Evolutionary conservation across 2,888 invertebrate species (phyloP), one percentile per base, ranked within the genome.

Genomic region (Deroplatys truncata): DNA sequence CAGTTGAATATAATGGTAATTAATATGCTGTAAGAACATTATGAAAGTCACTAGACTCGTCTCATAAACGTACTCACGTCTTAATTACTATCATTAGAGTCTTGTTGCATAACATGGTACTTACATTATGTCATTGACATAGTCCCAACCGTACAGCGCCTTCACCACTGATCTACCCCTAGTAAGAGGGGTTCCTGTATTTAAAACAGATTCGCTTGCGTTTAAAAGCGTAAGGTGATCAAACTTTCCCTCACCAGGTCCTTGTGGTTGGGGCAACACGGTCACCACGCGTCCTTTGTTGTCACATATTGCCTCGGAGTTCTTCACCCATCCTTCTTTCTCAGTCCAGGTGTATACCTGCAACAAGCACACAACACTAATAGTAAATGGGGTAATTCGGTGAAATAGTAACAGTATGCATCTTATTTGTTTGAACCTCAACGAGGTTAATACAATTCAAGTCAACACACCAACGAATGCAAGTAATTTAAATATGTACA

Each of bases 251-350:
- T 91, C 92, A 9, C 86, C 88, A 0, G 91, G 92, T 5, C 91
- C 92, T 15, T 93, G 92, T 20, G 92, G 91, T 84, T 93, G 92
- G 7, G 92, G 92, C 83, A 92, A 88, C 0, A 95, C 90, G 92
- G 95, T 93, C 90, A 93, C 93, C 28, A 93, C 93, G 4, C 94
- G 95, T 28, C 93, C 92, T 90, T 94, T 93, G 86, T 94, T 94
- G 91, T 95, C 89, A 16, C 91, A 91, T 83, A 92, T 96, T 16
- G 94, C 92, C 0, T 96, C 91, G 8, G 94, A 93, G 15, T 93
- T 93, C 35, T 95, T 95, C 9, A 97, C 93, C 97, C 97, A 98
- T 1, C 97, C 97, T 0, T 95, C 93, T 0, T 94, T 93, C 92
- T 97, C 96, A 0, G 93, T 93, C n/a, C 96, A 93, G 90, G 92